Evolutionary conservation across 1,140 invertebrate genomes (phyloP).

Genomic region (Drosophila burlai): DNA sequence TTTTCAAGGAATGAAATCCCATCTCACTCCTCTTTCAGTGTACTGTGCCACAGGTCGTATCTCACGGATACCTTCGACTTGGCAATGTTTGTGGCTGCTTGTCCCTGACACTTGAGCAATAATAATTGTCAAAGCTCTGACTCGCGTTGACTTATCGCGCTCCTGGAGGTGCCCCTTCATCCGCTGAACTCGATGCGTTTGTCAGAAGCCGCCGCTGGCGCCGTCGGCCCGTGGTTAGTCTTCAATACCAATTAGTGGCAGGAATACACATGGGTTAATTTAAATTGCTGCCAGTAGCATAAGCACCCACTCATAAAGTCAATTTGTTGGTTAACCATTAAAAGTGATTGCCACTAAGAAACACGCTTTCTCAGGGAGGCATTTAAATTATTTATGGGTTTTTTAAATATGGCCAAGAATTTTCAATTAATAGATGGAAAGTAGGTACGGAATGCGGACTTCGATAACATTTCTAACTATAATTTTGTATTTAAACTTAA

Average conservation of each 20-base stretch:
- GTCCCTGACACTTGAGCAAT: slow-evolving; percentile 72
- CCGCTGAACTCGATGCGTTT: slow-evolving; percentile 65
- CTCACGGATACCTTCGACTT: slow-evolving; percentile 44
- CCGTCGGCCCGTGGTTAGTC: slow-evolving; percentile 34
- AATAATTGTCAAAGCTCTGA: slow-evolving; percentile 79
- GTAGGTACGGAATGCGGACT: neutral
- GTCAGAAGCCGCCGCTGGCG: slow-evolving; percentile 63
- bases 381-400: slow-evolving; percentile 50
- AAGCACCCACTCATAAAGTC: slow-evolving; percentile 59
- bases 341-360: slow-evolving; percentile 32
- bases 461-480: neutral
- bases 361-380: slow-evolving; percentile 29
- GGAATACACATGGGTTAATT: slow-evolving; percentile 23
- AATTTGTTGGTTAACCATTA: slow-evolving; percentile 7
- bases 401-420: slow-evolving; percentile 45
- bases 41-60: slow-evolving; percentile 35
- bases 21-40: neutral
- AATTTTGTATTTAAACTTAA: neutral
- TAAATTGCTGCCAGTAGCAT: slow-evolving; percentile 51
- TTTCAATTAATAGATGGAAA: slow-evolving; percentile 10
- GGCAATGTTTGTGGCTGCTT: slow-evolving; percentile 30
- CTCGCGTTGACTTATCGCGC: slow-evolving; percentile 69
- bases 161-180: slow-evolving; percentile 40
- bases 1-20: neutral
- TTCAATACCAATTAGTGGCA: slow-evolving; percentile 69